Evolutionary conservation across 2,113 vertebrate species (phyloP).

Genomic region (Enhydra lutris): DNA sequence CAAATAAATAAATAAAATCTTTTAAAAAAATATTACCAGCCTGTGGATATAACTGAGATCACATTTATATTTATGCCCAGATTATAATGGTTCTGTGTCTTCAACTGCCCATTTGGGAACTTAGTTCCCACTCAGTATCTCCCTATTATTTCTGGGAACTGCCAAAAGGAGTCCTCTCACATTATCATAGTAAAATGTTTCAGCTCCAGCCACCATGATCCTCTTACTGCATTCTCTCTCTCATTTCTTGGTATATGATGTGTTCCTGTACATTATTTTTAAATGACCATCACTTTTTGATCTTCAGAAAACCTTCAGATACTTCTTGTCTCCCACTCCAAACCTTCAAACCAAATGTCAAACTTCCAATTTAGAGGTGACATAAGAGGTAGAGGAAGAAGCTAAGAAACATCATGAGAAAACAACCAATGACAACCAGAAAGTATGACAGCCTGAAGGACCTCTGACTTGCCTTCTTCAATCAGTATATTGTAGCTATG

Average conservation of each 20-base stretch:
- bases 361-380: not conserved
- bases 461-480: not conserved
- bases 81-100: not conserved
- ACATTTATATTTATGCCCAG: constrained; percentile 13
- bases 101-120: not conserved
- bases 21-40: not conserved
- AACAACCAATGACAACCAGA: not conserved
- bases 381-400: not conserved
- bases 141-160: not conserved
- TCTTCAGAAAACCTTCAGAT: not conserved
- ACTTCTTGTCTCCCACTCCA: not conserved
- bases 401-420: not conserved
- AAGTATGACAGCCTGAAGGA: not conserved
- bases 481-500: not conserved
- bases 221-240: not conserved
- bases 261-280: not conserved
- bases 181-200: not conserved
- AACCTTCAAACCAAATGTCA: constrained; percentile 16
- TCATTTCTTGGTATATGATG: not conserved
- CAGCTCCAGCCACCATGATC: not conserved
- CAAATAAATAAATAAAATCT: too few relatives aligned
- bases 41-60: not conserved
- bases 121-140: not conserved
- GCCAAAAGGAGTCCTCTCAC: not conserved
- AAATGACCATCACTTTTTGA: not conserved